Conservation (phyloP, 2,113 vertebrate genomes). For the Podiceps cristatus region DNA sequence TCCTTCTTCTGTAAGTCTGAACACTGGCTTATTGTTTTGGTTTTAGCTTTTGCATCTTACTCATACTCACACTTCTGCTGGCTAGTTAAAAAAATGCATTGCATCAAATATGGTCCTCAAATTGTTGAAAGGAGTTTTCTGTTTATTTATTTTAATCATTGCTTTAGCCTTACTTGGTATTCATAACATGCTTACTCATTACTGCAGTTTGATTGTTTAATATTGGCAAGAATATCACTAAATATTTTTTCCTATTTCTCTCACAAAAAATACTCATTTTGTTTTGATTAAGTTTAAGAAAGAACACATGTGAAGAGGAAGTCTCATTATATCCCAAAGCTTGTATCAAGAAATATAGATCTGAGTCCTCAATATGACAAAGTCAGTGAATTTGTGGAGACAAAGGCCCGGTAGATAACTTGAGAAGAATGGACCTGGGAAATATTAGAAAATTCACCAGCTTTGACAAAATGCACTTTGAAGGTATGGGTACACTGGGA, state of each 20-base stretch:
- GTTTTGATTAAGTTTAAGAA: neutral
- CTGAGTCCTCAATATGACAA: neutral
- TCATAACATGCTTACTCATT: neutral
- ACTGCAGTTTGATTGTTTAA: slow-evolving; percentile 9
- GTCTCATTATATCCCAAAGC: neutral
- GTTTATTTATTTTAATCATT: slow-evolving; percentile 31
- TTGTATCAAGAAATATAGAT: neutral
- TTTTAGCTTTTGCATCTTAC: slow-evolving; percentile 37
- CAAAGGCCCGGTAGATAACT: neutral
- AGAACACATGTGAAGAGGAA: neutral
- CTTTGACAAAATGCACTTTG: neutral
- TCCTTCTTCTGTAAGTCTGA: slow-evolving; percentile 38
- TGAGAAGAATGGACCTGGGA: neutral
- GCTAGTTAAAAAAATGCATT: neutral
- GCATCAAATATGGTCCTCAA: slow-evolving; percentile 17
- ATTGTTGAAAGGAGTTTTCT: slow-evolving; percentile 22
- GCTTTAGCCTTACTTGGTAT: neutral
- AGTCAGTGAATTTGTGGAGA: neutral
- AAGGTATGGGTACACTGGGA: neutral
- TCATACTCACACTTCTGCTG: slow-evolving; percentile 22
- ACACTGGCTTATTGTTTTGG: slow-evolving; percentile 35
- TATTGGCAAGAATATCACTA: neutral
- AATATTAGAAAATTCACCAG: neutral
- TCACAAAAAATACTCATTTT: neutral
- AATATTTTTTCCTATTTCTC: neutral